Conservation (phyloP, 2,888 invertebrate species). For the Palloptera scutellata region DNA sequence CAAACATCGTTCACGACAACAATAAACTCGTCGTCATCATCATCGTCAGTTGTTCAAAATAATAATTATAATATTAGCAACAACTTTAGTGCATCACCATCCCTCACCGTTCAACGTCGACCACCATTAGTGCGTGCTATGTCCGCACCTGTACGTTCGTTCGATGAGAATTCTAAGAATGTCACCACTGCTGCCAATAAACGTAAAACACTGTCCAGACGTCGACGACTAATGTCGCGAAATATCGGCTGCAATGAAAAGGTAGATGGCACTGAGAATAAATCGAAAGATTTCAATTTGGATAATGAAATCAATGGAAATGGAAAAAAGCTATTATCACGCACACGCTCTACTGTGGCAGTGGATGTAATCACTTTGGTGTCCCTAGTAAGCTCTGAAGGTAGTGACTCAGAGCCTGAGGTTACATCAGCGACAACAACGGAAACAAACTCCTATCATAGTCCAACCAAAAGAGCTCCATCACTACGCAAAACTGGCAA, state of each 20-base stretch:
- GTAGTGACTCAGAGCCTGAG: conserved; percentile 71
- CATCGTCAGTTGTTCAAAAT: background rate
- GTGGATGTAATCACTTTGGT: conserved; percentile 72
- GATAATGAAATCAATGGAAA: conserved; percentile 19
- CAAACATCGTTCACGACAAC: background rate
- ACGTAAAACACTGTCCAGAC: conserved; percentile 50
- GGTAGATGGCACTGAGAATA: background rate
- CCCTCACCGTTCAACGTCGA: conserved; percentile 51
- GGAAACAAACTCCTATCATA: conserved; percentile 37
- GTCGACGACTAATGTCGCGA: conserved; percentile 54
- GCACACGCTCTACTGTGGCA: conserved; percentile 56
- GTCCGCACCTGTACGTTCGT: conserved; percentile 63
- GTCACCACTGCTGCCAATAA: conserved; percentile 50
- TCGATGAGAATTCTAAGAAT: conserved; percentile 52
- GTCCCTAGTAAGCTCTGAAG: conserved; percentile 72
- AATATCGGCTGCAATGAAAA: conserved; percentile 42
- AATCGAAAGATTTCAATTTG: conserved; percentile 29
- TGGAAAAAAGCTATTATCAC: conserved; percentile 49
- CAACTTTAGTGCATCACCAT: conserved; percentile 47
- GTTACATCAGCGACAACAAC: conserved; percentile 44
- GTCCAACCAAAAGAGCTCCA: conserved; percentile 53
- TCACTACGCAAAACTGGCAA: conserved; percentile 61
- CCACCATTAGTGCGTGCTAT: conserved; percentile 64
- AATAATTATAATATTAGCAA: conserved; percentile 9
- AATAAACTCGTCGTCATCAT: background rate